Evolutionary conservation across 2,888 invertebrate species (phyloP), one percentile per base, ranked within the genome.

Genomic region (Caenorhabditis japonica): DNA sequence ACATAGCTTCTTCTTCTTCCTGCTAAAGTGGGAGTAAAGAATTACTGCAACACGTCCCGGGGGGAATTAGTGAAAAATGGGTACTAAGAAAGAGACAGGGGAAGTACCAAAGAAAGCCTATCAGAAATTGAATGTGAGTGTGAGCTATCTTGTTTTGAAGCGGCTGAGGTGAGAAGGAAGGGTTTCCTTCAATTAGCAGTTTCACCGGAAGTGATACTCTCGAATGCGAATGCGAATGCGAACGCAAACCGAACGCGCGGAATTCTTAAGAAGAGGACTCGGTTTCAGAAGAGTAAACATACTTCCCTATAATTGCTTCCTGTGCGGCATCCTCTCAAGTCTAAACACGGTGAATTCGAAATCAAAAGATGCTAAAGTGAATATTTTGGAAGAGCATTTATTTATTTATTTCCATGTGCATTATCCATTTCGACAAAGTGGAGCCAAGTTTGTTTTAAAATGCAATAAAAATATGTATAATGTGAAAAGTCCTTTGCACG

Each of bases 261-360:
- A 27, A n/a, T 36, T 30, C 51, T 44, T 43, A 44, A 33, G 66
- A 43, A 41, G 27, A 30, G 51, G 60, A 47, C 41, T 70, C 69
- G 60, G 55, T 70, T 70, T 70, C 69, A 70, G 46, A 51, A 51
- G n/a, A n/a, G n/a, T 68, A 68, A 70, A 66, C 56, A 66, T 66
- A 43, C 34, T 49, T 5, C 30, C 7, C 34, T 23, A 39, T 70
- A 60, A 70, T 70, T 70, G 55, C 43, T 49, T 70, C 69, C 69
- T 46, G 55, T 36, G 47, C 43, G 60, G 49, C 21, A 10, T 44
- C 39, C 33, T 64, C 27, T 39, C 23, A 49, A 19, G 12, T 36
- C 43, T 13, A 4, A 15, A 39, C 17, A 15, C 43, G 19, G 49
- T 36, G 49, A 1, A 33, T 47, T 39, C 56, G 43, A 66, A 47